Percentiles rank a stretch among this genome's conserved stretches.
phyloP scores from a whole-genome alignment of 2,888 invertebrate species.

The Caenorhabditis sp. region DNA sequence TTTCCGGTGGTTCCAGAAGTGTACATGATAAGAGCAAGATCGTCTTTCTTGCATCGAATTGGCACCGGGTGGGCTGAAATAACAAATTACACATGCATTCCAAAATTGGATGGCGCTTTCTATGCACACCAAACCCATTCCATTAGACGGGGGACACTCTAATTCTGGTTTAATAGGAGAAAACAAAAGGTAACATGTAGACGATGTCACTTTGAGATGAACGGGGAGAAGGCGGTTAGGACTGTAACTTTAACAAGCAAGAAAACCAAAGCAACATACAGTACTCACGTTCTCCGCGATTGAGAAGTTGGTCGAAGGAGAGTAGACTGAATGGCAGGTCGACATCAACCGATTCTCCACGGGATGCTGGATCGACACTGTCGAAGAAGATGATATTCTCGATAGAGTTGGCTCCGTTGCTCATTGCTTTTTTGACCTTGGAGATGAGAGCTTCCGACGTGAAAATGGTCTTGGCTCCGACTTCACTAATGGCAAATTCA shows the following conservation, averaged over 20 bases:
- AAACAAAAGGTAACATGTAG: conserved; percentile 9
- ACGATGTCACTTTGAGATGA: conserved; percentile 1
- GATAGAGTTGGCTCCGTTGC: conserved; percentile 74
- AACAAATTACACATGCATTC: conserved; percentile 1
- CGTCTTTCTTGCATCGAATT: conserved; percentile 87
- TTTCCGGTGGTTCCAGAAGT: conserved; percentile 96
- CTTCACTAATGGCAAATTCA: conserved; percentile 96
- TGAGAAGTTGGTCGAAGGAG: conserved; percentile 76
- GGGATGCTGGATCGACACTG: conserved; percentile 69
- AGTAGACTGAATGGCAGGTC: conserved; percentile 67
- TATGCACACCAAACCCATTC: conserved; percentile 25
- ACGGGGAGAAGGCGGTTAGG: conserved; percentile 18
- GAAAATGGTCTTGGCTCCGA: conserved; percentile 94
- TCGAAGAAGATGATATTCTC: conserved; percentile 79
- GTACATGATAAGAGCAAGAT: conserved; percentile 98
- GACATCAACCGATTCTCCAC: conserved; percentile 62
- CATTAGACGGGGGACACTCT: conserved; percentile 31
- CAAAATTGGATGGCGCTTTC: not conserved
- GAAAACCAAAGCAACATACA: conserved; percentile 51
- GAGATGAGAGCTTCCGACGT: conserved; percentile 91
- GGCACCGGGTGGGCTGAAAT: conserved; percentile 63
- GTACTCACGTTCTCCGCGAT: conserved; percentile 69
- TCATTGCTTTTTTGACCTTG: conserved; percentile 75
- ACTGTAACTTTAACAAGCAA: conserved; percentile 22
- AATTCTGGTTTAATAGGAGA: conserved; percentile 5